A percentile compares a stretch with the other conserved stretches of the same genome.
Conservation (phyloP, 2,113 vertebrate genomes). For the Collichthys lucidus region DNA sequence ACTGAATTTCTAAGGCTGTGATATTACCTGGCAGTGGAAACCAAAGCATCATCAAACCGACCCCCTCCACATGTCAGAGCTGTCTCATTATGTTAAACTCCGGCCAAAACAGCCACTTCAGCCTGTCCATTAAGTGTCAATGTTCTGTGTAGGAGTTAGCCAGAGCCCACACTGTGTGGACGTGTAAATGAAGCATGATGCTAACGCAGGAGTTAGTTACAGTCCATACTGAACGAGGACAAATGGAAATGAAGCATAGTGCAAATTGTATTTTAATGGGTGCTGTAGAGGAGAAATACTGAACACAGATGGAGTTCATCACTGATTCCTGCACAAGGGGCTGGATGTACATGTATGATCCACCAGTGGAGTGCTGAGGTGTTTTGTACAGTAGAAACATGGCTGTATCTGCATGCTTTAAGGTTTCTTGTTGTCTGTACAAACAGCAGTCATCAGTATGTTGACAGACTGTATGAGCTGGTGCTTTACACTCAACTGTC, state of each 20-base stretch:
- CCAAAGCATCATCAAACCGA: slow-evolving; percentile 31
- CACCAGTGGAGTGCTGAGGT: background rate
- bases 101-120: slow-evolving; percentile 51
- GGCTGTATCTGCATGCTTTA: background rate
- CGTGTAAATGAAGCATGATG: slow-evolving; percentile 33
- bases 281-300: slow-evolving; percentile 1
- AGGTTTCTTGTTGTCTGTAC: background rate
- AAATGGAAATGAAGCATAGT: slow-evolving; percentile 43
- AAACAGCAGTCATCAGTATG: background rate
- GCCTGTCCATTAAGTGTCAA: slow-evolving; percentile 60
- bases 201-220: slow-evolving; percentile 36
- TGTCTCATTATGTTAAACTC: slow-evolving; percentile 44
- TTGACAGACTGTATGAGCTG: background rate
- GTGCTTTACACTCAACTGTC: background rate
- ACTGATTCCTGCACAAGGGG: background rate
- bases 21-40: slow-evolving; percentile 26
- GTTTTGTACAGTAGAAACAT: background rate
- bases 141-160: slow-evolving; percentile 58
- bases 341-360: background rate
- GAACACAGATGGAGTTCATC: slow-evolving; percentile 55
- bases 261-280: slow-evolving; percentile 66
- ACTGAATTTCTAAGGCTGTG: slow-evolving; percentile 35
- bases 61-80: slow-evolving; percentile 31
- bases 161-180: slow-evolving; percentile 9
- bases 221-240: slow-evolving; percentile 25